Evolutionary conservation across 2,113 vertebrate species (phyloP), one percentile per base, ranked within the genome.

Genomic region (Seriola quinqueradiata): DNA sequence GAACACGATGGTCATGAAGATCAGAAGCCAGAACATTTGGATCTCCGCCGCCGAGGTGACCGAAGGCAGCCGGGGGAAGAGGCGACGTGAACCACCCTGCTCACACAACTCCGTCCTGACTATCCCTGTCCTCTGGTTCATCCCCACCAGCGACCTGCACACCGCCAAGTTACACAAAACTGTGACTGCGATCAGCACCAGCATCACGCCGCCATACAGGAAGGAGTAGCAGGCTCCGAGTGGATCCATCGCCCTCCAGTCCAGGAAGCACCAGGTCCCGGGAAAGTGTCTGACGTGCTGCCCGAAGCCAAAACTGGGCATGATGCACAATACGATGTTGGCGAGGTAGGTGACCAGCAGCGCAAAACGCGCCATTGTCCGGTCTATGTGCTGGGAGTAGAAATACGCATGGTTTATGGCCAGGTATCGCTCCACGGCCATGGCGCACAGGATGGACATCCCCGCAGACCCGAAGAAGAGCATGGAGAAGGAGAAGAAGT

Each of bases 401-500:
- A 96, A 94, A 72, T 95, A 96, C 6, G 96, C 94, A 8, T 95
- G 95, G 87, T 94, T 96, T 50, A 96, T 96, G 70, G 96, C 96
- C 83, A 96, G 50, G 85, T 96, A 96, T 12, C 96, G 90, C 77
- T 96, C 96, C 82, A 96, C 94, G 0, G 96, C 92, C 96, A 96
- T 96, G 7, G 95, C 94, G 86, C 96, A 96, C 76, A 96, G 90
- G 71, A 96, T 95, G 65, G 94, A 95, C 94, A 95, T 95, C 1
- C 96, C 96, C 0, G 96, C 95, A 0, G 95, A 95, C 19, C 95
- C 95, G 57, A 96, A 96, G 89, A 96, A 96, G 8, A 96, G 93
- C 96, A 96, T 95, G 74, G 95, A 96, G 88, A 96, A 96, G 66
- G 96, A 96, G 86, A 96, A 96, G 89, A 96, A 96, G 76, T 96